Evolutionary conservation across 2,113 vertebrate species (phyloP), one percentile per base, ranked within the genome.

Genomic region (Pygoscelis adeliae): DNA sequence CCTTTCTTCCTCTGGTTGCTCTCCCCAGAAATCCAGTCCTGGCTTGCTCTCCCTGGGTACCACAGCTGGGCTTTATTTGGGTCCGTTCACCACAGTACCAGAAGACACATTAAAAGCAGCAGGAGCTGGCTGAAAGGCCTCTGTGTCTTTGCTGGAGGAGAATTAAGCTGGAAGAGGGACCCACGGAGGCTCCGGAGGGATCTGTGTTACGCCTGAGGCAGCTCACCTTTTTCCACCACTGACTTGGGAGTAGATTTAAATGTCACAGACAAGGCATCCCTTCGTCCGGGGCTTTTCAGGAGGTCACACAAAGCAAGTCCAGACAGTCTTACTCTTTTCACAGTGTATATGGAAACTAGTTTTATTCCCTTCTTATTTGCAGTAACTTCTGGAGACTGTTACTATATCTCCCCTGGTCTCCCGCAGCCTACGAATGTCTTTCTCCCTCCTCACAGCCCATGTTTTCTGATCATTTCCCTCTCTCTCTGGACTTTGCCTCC

Each of bases 71-170:
- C 40, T 85, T 4, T 11, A 6, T 12, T 42, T 13, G 63, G 46
- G 9, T 8, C 20, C 0, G 47, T 5, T 50, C 36, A 8, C 22
- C 10, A 0, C 1, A 12, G 13, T 1, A 20, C 8, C 36, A 52
- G 53, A 7, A 22, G 72, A 11, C 5, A 13, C 1, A 17, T 11
- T 23, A 8, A 15, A 61, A 20, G 76, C 52, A 46, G 40, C 42
- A 46, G 52, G 3, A 46, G 34, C 22, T 71, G 38, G 15, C 62
- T 42, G 67, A 25, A 53, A 42, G 44, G n/a, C 42, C 44, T 59
- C 62, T 1, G 12, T 15, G 34, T 14, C 47, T 32, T 27, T 22
- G 53, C 30, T 27, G 61, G 25, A 67, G 66, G 12, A 10, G 62
- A 58, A 23, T 17, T 32, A 20, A 40, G 25, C 53, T 34, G 82